Conservation (phyloP, 2,888 invertebrate species). For the Galerucella pusilla region DNA sequence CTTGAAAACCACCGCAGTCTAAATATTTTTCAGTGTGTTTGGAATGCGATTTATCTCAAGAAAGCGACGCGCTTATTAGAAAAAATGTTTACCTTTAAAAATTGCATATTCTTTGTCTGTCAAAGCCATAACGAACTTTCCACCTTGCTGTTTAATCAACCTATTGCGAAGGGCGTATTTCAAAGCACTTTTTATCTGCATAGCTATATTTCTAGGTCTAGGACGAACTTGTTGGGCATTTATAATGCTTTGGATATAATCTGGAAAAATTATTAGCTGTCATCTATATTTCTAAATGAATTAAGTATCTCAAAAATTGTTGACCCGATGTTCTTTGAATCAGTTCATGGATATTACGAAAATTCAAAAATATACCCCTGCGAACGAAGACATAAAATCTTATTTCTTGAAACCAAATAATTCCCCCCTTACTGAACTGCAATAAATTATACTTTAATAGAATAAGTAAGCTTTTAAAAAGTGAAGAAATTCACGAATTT, state of each 20-base stretch:
- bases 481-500: too few species aligned
- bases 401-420: too few species aligned
- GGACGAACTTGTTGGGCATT: conserved; percentile 38
- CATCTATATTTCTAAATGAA: too few species aligned
- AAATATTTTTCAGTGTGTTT: not conserved
- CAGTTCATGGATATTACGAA: too few species aligned
- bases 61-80: not conserved
- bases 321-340: too few species aligned
- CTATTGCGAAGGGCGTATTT: conserved; percentile 52
- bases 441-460: too few species aligned
- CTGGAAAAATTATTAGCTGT: conserved; percentile 37
- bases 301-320: too few species aligned
- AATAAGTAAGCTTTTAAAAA: too few species aligned
- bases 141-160: conserved; percentile 45
- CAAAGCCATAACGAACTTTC: conserved; percentile 48
- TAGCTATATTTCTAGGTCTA: conserved; percentile 47
- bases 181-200: conserved; percentile 51
- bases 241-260: conserved; percentile 35
- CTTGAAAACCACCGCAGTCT: too few species aligned
- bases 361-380: too few species aligned
- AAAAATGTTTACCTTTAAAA: conserved; percentile 38
- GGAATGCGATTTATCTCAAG: not conserved
- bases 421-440: too few species aligned
- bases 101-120: conserved; percentile 46
- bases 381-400: too few species aligned